Conservation (phyloP, 2,888 invertebrate genomes). For the Sarcophaga subvicina region DNA sequence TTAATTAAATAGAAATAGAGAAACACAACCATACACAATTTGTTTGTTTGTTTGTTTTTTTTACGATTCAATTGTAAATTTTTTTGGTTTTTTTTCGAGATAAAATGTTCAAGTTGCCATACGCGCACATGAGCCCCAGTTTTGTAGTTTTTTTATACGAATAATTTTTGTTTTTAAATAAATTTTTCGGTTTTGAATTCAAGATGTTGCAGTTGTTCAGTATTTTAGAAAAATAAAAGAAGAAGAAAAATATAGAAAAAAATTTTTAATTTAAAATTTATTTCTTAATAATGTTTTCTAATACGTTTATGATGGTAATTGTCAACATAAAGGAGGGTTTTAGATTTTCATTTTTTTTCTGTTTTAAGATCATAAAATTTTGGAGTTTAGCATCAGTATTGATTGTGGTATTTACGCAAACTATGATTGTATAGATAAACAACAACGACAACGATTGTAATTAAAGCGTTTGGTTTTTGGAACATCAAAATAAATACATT, state of each 20-base stretch:
- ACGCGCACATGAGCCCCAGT: slow-evolving; percentile 56
- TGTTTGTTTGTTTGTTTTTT: slow-evolving; percentile 5
- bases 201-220: slow-evolving; percentile 67
- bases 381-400: slow-evolving; percentile 13
- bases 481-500: slow-evolving; percentile 56
- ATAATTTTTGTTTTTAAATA: slow-evolving; percentile 31
- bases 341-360: slow-evolving; percentile 3
- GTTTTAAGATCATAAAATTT: slow-evolving; percentile 35
- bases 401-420: slow-evolving; percentile 31
- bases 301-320: background rate
- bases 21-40: slow-evolving; percentile 64
- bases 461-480: slow-evolving; percentile 39
- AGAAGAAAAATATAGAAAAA: slow-evolving; percentile 61
- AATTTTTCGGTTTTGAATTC: slow-evolving; percentile 31
- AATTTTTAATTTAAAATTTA: slow-evolving; percentile 55
- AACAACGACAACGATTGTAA: slow-evolving; percentile 48
- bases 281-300: slow-evolving; percentile 17
- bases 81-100: slow-evolving; percentile 34
- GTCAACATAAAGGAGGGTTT: slow-evolving; percentile 51
- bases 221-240: slow-evolving; percentile 63
- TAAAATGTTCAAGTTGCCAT: slow-evolving; percentile 64
- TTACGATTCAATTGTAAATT: background rate
- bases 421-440: slow-evolving; percentile 30
- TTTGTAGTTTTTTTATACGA: slow-evolving; percentile 14
- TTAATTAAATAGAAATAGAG: slow-evolving; percentile 54